Evolutionary conservation across 2,113 vertebrate genomes (phyloP).

Genomic region (Coptodon rendalli): DNA sequence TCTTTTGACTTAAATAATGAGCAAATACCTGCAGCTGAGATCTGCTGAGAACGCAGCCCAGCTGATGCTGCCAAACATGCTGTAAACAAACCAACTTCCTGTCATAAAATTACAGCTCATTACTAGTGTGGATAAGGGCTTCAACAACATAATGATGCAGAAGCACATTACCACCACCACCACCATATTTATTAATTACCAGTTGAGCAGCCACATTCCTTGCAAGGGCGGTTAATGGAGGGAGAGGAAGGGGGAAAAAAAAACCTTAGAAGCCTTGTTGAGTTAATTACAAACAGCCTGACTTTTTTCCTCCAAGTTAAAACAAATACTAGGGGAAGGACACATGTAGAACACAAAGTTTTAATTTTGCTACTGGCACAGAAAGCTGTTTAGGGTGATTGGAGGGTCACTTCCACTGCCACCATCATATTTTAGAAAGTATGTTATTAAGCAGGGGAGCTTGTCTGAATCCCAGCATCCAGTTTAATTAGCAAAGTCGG

Average conservation of each 20-base stretch:
- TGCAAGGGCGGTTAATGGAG: constrained; percentile 45
- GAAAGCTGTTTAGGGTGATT: constrained; percentile 82
- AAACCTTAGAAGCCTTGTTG: constrained; percentile 50
- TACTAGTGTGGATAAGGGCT: constrained; percentile 53
- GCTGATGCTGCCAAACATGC: constrained; percentile 49
- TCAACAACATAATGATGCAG: constrained; percentile 64
- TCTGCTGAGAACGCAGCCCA: constrained; percentile 4
- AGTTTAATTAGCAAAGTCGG: constrained; percentile 55
- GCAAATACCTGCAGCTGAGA: constrained; percentile 21
- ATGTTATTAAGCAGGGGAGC: constrained; percentile 41
- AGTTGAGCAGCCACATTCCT: constrained; percentile 60
- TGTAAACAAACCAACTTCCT: constrained; percentile 71
- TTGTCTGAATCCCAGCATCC: constrained; percentile 66
- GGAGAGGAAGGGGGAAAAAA: not conserved
- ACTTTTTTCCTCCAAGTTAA: constrained; percentile 11
- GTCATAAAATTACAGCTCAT: constrained; percentile 70
- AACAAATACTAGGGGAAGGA: constrained; percentile 60
- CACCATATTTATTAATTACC: constrained; percentile 69
- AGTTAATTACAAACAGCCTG: constrained; percentile 66
- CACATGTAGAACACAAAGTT: constrained; percentile 68
- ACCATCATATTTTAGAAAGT: constrained; percentile 83
- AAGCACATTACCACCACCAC: constrained; percentile 62
- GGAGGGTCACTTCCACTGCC: constrained; percentile 79
- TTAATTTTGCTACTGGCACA: constrained; percentile 81
- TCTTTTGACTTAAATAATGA: not conserved